Percentiles rank a stretch among this genome's conserved stretches.
Conservation (phyloP, 35 echinoderm and acorn worm genomes). For the Apostichopus japonicus region DNA sequence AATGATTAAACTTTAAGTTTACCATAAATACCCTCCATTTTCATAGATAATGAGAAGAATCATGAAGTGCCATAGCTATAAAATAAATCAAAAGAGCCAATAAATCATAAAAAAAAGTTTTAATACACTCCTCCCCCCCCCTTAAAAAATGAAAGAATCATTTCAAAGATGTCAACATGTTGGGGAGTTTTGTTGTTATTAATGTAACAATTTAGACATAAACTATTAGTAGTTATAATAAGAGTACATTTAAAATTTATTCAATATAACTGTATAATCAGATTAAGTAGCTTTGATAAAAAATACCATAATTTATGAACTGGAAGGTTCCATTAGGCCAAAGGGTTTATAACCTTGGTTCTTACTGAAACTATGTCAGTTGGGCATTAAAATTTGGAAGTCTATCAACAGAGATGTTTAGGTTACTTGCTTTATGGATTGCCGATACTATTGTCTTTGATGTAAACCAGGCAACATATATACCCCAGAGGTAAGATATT, state of each 20-base stretch:
- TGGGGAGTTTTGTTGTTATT: no score
- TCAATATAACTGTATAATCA: no score
- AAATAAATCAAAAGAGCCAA: not conserved
- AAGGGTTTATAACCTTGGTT: not conserved
- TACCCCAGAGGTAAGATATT: not conserved
- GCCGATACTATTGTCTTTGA: conserved; percentile 7
- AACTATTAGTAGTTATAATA: no score
- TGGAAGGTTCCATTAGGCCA: not conserved
- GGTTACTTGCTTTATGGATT: conserved; percentile 1
- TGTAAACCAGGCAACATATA: conserved; percentile 1
- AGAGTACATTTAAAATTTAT: no score
- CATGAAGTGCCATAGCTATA: not conserved
- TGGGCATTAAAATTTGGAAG: conserved; percentile 7
- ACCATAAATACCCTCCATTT: conserved; percentile 5
- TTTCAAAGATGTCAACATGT: not conserved
- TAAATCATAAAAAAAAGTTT: not conserved
- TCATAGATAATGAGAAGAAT: conserved; percentile 6
- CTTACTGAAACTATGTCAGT: conserved; percentile 18
- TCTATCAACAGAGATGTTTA: conserved; percentile 39
- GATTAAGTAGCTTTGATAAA: no score
- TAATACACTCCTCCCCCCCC: not conserved
- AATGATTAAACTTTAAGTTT: not conserved
- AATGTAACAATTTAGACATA: no score
- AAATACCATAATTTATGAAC: not conserved
- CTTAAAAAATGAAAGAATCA: not conserved